A percentile compares a stretch with the other conserved stretches of the same genome.
These are phyloP conservation scores for Cydia splendana DNA, from an alignment of 1,140 invertebrate species.

Conservation along the genomic window DNA sequence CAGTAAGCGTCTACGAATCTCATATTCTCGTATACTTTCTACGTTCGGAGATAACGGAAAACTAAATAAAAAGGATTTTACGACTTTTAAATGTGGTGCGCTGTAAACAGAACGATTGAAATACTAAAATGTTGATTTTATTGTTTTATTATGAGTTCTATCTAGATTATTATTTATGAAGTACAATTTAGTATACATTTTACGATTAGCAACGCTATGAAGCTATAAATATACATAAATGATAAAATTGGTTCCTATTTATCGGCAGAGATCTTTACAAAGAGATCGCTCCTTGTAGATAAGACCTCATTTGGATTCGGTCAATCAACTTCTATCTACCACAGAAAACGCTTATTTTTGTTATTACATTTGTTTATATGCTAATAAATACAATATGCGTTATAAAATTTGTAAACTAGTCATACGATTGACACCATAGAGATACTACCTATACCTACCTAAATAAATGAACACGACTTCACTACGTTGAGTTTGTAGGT, in stretches of 20 bases:
- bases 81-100: neutral
- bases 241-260: neutral
- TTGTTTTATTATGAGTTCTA: neutral
- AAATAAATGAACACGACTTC: too few relatives aligned
- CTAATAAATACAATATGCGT: too few relatives aligned
- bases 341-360: too few relatives aligned
- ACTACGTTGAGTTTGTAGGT: too few relatives aligned
- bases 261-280: too few relatives aligned
- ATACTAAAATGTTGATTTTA: constrained; percentile 3
- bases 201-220: neutral
- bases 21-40: neutral
- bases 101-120: neutral
- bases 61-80: neutral
- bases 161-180: neutral
- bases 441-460: too few relatives aligned
- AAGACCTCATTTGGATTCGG: too few relatives aligned
- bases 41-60: neutral
- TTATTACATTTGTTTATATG: too few relatives aligned
- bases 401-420: too few relatives aligned
- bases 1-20: neutral
- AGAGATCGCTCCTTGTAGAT: too few relatives aligned
- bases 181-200: neutral
- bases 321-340: too few relatives aligned
- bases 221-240: neutral
- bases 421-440: too few relatives aligned